Conservation (phyloP, 1,140 invertebrate species). For the Leptinotarsa lineolata region DNA sequence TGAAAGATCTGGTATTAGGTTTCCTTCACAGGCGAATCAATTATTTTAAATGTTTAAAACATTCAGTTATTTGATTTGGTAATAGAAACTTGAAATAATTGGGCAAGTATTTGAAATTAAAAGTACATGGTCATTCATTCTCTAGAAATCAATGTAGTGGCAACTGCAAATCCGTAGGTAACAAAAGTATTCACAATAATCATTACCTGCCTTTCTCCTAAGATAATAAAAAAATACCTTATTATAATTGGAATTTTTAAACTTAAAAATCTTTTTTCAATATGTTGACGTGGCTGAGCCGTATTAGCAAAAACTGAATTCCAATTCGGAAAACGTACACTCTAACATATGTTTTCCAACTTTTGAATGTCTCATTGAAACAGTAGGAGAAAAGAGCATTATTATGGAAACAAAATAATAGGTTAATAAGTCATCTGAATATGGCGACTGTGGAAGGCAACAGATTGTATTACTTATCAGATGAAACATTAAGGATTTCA, state of each 20-base stretch:
- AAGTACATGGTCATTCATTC: no score
- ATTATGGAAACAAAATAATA: constrained; percentile 49
- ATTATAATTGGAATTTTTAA: constrained; percentile 7
- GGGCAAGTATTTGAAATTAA: no score
- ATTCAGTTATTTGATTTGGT: no score
- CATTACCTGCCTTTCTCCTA: not conserved
- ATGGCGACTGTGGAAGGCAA: constrained; percentile 53
- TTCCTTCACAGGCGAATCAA: no score
- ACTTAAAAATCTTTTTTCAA: constrained; percentile 39
- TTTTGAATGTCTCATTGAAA: constrained; percentile 3
- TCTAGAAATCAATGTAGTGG: no score
- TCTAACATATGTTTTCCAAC: not conserved
- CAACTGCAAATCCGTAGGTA: no score
- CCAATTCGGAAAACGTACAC: constrained; percentile 13
- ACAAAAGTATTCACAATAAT: not conserved
- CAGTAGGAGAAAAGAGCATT: constrained; percentile 26
- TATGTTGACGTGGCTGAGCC: constrained; percentile 54
- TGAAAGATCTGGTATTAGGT: not conserved
- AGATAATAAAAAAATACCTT: not conserved
- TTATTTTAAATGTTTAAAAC: no score
- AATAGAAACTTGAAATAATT: no score
- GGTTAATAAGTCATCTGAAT: constrained; percentile 56
- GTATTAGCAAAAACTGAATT: constrained; percentile 23
- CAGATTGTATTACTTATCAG: constrained; percentile 44
- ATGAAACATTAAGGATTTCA: constrained; percentile 13